phyloP scores from a whole-genome alignment of 2,888 invertebrate genomes.

The Drosophila borborema region DNA sequence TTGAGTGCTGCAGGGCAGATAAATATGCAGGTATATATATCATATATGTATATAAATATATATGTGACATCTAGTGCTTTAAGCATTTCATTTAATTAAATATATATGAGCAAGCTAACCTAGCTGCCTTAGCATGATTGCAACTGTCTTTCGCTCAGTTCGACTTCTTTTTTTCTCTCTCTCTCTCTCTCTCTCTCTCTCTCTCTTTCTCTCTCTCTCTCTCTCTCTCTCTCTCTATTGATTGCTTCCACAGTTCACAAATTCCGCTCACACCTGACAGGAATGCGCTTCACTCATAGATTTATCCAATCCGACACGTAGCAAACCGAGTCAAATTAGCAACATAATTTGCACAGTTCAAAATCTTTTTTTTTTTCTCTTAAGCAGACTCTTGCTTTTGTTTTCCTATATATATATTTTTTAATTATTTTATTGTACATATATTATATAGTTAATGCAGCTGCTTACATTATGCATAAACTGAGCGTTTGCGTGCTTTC shows the following conservation, averaged over 20 bases:
- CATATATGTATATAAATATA: background rate
- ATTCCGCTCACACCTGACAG: slow-evolving; percentile 22
- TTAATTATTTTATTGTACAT: background rate
- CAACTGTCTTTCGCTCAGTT: background rate
- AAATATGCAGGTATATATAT: background rate
- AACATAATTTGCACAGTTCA: background rate
- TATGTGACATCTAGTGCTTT: background rate
- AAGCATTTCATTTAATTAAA: slow-evolving; percentile 23
- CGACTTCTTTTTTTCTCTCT: background rate
- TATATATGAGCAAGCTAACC: background rate
- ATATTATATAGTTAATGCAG: background rate
- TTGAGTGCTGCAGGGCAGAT: slow-evolving; percentile 6
- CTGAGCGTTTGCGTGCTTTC: slow-evolving; percentile 17
- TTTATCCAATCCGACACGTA: slow-evolving; percentile 1
- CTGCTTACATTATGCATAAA: slow-evolving; percentile 17
- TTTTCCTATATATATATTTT: background rate
- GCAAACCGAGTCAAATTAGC: background rate
- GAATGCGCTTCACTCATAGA: slow-evolving; percentile 1
- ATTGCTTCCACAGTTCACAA: background rate
- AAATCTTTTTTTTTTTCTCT: background rate
- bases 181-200: background rate
- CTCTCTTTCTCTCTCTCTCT: background rate
- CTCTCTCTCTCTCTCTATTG: background rate
- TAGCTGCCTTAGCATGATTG: background rate
- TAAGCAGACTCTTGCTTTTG: background rate